These are phyloP conservation scores for Antrozous pallidus DNA, from an alignment of 2,797 vertebrate species.

Conservation along the genomic window DNA sequence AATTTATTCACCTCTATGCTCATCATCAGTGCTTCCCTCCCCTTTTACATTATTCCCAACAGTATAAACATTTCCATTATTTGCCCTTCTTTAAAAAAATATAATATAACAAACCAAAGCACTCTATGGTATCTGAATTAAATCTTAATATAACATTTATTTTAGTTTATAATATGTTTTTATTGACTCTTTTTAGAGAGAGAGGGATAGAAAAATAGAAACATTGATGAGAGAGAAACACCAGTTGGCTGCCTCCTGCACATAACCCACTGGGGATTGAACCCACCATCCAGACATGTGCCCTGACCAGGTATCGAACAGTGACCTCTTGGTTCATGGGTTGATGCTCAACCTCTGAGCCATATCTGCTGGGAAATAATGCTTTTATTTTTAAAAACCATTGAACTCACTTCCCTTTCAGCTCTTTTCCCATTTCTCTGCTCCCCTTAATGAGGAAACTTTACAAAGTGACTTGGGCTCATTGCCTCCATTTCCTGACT, in stretches of 20 bases:
- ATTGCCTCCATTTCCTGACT: neutral
- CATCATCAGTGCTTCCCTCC: neutral
- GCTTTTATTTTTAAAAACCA: neutral
- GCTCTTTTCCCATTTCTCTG: neutral
- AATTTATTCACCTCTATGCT: neutral
- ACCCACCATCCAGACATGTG: no score
- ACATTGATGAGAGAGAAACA: no score
- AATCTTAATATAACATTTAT: neutral
- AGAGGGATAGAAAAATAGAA: no score
- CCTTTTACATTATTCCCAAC: neutral
- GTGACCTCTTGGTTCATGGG: no score
- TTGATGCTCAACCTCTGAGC: no score
- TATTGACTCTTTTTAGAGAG: no score
- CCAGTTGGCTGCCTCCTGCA: no score
- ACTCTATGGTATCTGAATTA: neutral
- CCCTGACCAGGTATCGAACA: no score
- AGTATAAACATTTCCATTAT: neutral
- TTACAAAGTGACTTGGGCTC: neutral
- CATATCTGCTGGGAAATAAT: neutral
- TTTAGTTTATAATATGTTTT: neutral
- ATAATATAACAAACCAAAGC: neutral
- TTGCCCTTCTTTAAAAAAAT: neutral
- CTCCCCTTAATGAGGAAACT: neutral
- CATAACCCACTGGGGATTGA: no score
- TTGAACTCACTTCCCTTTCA: neutral